These are phyloP conservation scores for Chloropsis cyanopogon DNA, from an alignment of 2,113 vertebrate genomes.

Conservation along the genomic window DNA sequence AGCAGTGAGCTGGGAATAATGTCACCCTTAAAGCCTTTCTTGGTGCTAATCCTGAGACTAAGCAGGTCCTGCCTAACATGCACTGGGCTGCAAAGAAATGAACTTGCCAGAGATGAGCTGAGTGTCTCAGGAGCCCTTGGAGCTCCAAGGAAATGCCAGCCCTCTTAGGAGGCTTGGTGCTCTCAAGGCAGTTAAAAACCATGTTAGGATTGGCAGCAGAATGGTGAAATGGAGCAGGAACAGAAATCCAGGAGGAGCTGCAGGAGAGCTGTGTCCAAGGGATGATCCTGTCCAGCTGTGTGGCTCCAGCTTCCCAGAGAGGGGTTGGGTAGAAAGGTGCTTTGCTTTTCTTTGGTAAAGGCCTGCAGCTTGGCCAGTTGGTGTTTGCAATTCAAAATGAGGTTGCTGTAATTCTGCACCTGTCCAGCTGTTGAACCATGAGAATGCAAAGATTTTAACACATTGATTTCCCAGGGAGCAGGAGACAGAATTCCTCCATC, in stretches of 20 bases:
- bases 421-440: not conserved
- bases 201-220: not conserved
- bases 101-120: not conserved
- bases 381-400: not conserved
- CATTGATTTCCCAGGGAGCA: slow-evolving; percentile 43
- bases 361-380: not conserved
- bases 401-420: not conserved
- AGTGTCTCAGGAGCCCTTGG: not conserved
- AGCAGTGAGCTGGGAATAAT: not conserved
- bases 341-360: not conserved
- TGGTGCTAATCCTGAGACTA: not conserved
- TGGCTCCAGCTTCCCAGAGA: not conserved
- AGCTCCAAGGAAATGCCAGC: not conserved
- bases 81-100: not conserved
- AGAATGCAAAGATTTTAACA: slow-evolving; percentile 7
- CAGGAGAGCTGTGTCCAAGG: not conserved
- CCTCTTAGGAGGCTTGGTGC: not conserved
- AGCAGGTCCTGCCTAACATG: not conserved
- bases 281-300: not conserved
- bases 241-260: not conserved
- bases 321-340: not conserved
- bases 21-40: not conserved
- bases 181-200: not conserved
- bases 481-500: not conserved
- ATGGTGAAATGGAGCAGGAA: not conserved